Evolutionary conservation across 2,797 vertebrate genomes (phyloP).

Genomic region (Fundulus diaphanus): DNA sequence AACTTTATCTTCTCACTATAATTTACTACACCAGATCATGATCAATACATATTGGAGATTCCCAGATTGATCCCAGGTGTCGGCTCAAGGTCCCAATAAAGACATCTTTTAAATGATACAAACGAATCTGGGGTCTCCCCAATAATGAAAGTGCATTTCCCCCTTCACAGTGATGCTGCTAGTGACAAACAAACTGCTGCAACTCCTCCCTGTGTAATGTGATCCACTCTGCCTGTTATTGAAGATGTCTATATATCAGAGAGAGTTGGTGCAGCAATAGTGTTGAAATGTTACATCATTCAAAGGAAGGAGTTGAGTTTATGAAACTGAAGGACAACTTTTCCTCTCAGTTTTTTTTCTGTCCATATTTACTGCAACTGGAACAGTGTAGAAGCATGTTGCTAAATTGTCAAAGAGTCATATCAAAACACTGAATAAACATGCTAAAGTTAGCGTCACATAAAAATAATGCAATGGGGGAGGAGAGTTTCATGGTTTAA

Average conservation of each 20-base stretch:
- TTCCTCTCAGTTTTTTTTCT: background rate
- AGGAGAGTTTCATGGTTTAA: background rate
- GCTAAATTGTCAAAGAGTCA: background rate
- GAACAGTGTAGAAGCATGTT: background rate
- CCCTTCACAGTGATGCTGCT: too few species aligned
- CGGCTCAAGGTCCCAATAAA: too few species aligned
- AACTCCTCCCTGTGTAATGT: background rate
- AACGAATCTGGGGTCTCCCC: too few species aligned
- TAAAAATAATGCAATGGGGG: background rate
- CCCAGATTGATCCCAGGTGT: too few species aligned
- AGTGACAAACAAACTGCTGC: too few species aligned
- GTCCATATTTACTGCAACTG: background rate
- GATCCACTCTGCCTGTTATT: background rate
- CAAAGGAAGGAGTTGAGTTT: too few species aligned
- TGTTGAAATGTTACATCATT: too few species aligned
- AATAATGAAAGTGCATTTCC: too few species aligned
- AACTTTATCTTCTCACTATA: too few species aligned
- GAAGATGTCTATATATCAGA: background rate
- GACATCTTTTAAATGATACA: too few species aligned
- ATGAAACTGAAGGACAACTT: background rate
- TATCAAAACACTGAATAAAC: background rate
- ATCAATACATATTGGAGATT: too few species aligned
- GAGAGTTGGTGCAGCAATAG: background rate
- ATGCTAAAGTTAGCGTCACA: background rate
- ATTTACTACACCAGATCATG: too few species aligned